Evolutionary conservation across 2,797 vertebrate genomes (phyloP).

Genomic region (Oreonectes daqikongensis): DNA sequence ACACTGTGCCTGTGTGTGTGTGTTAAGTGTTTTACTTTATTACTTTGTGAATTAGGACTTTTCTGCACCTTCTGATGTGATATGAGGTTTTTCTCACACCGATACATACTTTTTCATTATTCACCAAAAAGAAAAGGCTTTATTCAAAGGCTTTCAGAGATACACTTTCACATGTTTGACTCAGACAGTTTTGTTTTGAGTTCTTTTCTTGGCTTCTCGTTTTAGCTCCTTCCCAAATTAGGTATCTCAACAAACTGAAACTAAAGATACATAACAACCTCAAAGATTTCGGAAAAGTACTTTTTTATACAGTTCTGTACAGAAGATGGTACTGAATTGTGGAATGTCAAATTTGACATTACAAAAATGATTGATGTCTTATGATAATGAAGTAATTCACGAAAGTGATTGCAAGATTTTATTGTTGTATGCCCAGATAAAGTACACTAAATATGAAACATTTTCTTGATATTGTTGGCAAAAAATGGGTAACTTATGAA

Average conservation of each 20-base stretch:
- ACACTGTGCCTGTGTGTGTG: no score
- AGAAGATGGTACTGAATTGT: background rate
- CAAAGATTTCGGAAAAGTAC: background rate
- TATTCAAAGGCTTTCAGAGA: background rate
- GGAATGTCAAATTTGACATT: background rate
- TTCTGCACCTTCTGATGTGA: no score
- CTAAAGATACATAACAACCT: background rate
- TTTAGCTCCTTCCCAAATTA: background rate
- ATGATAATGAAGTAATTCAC: background rate
- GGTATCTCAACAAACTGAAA: background rate
- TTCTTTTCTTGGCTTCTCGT: background rate
- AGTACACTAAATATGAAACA: slow-evolving; percentile 11
- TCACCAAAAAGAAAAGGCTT: background rate
- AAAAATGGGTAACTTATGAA: slow-evolving; percentile 19
- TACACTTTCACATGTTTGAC: background rate
- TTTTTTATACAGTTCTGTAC: slow-evolving; percentile 17
- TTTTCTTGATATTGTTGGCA: background rate
- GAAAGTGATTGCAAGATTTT: background rate
- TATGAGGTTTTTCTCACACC: background rate
- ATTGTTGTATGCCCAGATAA: background rate
- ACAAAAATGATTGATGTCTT: background rate
- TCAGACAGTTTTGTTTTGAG: background rate
- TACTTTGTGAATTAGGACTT: no score
- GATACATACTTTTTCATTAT: background rate
- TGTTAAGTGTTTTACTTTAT: no score